Percentiles rank a stretch among this genome's conserved stretches.
phyloP scores from a whole-genome alignment of 2,797 vertebrate species.

The Passerculus sandwichensis region DNA sequence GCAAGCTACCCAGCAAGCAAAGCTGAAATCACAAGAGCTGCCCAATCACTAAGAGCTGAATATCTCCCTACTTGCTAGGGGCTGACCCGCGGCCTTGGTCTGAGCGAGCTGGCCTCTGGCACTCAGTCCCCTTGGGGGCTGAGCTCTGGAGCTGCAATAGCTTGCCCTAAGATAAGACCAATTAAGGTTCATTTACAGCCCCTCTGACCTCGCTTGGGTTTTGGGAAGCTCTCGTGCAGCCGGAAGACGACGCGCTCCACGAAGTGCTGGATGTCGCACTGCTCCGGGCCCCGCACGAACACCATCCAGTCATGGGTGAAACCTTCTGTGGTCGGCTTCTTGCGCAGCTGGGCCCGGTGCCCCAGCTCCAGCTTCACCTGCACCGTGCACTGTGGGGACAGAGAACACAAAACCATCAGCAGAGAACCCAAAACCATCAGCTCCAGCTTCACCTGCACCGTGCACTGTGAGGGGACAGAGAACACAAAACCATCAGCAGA shows the following conservation, averaged over 20 bases:
- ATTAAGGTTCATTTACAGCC: too few species aligned
- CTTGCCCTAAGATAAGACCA: too few species aligned
- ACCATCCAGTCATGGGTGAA: constrained; percentile 99
- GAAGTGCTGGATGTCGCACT: constrained; percentile 97
- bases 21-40: too few species aligned
- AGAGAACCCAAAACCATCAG: neutral
- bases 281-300: constrained; percentile 95
- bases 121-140: too few species aligned
- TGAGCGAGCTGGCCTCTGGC: too few species aligned
- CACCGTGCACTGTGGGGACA: constrained; percentile 89
- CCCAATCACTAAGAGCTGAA: too few species aligned
- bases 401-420: neutral
- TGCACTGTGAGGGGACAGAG: too few species aligned
- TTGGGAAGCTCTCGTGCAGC: constrained; percentile 97
- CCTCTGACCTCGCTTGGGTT: constrained; percentile 92
- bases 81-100: too few species aligned
- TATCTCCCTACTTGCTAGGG: too few species aligned
- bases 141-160: too few species aligned
- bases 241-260: constrained; percentile 97
- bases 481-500: neutral
- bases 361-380: constrained; percentile 99
- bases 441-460: too few species aligned
- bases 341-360: constrained; percentile 93
- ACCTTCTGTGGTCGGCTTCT: constrained; percentile 94
- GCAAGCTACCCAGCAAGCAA: too few species aligned